These are phyloP conservation scores for Arremon aurantiirostris DNA, from an alignment of 2,797 vertebrate species.

Conservation along the genomic window DNA sequence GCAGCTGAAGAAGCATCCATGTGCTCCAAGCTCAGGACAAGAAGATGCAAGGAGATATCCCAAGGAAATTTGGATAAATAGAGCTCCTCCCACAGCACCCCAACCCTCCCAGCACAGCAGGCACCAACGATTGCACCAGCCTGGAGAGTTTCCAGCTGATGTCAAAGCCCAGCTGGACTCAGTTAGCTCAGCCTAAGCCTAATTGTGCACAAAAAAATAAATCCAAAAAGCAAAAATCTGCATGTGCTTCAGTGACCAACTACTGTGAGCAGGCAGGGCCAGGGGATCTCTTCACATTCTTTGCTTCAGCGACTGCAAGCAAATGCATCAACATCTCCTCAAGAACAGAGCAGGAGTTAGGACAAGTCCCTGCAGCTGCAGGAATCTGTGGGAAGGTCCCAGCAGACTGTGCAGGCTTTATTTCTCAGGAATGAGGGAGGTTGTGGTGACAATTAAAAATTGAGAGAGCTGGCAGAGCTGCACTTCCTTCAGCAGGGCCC, in stretches of 20 bases:
- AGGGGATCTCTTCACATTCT: neutral
- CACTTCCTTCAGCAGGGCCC: neutral
- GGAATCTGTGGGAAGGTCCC: neutral
- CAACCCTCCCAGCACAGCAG: neutral
- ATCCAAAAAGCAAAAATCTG: neutral
- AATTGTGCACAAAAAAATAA: neutral
- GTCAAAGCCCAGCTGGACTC: neutral
- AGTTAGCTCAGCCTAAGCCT: neutral
- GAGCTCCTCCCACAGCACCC: neutral
- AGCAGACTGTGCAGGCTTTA: neutral
- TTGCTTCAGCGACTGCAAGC: neutral
- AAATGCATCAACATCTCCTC: neutral
- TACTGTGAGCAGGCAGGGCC: neutral
- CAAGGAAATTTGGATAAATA: neutral
- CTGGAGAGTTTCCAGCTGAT: neutral
- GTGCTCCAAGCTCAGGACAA: neutral
- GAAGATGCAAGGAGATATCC: neutral
- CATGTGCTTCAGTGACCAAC: constrained; percentile 3
- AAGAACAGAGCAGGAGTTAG: neutral
- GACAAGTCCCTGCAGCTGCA: neutral
- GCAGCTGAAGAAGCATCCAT: neutral
- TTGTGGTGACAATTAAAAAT: neutral
- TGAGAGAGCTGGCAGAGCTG: neutral
- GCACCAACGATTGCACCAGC: neutral
- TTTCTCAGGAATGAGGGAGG: neutral